Conservation (phyloP, 64 coral and sea anemone species). For the Montipora foliosa region DNA sequence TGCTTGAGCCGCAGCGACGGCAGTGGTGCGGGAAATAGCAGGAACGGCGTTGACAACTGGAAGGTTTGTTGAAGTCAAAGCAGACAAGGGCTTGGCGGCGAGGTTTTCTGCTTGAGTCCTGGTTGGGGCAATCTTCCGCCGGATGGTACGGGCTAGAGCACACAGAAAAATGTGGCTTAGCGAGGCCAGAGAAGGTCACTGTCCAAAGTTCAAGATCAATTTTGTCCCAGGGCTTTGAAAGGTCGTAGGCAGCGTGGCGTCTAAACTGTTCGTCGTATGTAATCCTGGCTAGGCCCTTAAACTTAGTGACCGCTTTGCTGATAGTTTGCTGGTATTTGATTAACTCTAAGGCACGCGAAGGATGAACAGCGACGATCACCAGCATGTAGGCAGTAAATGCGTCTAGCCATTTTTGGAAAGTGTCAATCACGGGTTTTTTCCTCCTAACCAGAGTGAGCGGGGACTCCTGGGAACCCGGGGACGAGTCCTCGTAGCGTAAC, state of each 20-base stretch:
- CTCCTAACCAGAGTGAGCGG: too few relatives aligned
- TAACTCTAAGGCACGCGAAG: neutral
- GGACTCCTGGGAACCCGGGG: too few relatives aligned
- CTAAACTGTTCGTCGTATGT: conserved; percentile 11
- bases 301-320: neutral
- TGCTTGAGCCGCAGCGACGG: neutral
- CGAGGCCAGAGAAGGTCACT: neutral
- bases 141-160: neutral
- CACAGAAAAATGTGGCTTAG: neutral
- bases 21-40: conserved; percentile 4
- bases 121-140: neutral
- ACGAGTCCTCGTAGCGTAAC: too few relatives aligned
- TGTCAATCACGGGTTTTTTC: neutral
- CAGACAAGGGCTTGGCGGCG: neutral
- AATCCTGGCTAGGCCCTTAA: neutral
- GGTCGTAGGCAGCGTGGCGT: neutral
- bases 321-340: conserved; percentile 2
- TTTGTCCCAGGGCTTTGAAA: too few relatives aligned
- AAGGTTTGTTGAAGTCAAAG: conserved; percentile 17
- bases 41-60: neutral
- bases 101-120: neutral
- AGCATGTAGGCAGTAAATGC: neutral
- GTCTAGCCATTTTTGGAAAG: neutral
- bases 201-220: neutral
- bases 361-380: neutral